Percentiles rank a stretch among this genome's conserved stretches.
These are phyloP conservation scores for Pogonus chalceus DNA, from an alignment of 1,140 invertebrate species.

Conservation along the genomic window DNA sequence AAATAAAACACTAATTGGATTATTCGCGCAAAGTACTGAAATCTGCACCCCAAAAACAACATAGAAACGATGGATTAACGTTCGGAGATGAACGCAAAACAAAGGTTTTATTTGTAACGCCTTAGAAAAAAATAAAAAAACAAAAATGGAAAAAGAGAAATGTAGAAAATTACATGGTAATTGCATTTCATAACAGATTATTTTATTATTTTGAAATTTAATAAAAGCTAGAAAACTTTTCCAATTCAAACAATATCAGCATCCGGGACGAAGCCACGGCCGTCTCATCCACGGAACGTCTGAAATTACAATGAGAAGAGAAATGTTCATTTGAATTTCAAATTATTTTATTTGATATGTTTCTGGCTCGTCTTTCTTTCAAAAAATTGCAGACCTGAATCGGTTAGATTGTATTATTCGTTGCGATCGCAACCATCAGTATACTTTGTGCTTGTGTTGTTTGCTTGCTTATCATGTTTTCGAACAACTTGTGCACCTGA, in stretches of 20 bases:
- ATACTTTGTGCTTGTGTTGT: too few relatives aligned
- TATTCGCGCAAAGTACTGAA: too few relatives aligned
- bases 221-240: slow-evolving; percentile 18
- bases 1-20: too few relatives aligned
- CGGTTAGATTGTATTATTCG: neutral
- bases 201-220: slow-evolving; percentile 20
- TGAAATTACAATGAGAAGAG: slow-evolving; percentile 11
- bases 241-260: slow-evolving; percentile 17
- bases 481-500: too few relatives aligned
- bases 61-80: too few relatives aligned
- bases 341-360: slow-evolving; percentile 18
- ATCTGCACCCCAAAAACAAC: too few relatives aligned
- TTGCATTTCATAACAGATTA: slow-evolving; percentile 16
- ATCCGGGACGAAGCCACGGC: slow-evolving; percentile 9
- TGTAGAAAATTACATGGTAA: slow-evolving; percentile 13
- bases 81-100: neutral
- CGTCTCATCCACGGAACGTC: slow-evolving; percentile 11
- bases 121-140: neutral
- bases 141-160: neutral
- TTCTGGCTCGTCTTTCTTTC: slow-evolving; percentile 7
- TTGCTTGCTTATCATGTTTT: too few relatives aligned
- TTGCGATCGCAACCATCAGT: neutral
- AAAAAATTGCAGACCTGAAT: neutral
- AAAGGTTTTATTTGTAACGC: neutral
- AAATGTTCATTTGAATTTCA: slow-evolving; percentile 17